Conservation (phyloP, 2,888 invertebrate genomes). For the Clitarchus hookeri region DNA sequence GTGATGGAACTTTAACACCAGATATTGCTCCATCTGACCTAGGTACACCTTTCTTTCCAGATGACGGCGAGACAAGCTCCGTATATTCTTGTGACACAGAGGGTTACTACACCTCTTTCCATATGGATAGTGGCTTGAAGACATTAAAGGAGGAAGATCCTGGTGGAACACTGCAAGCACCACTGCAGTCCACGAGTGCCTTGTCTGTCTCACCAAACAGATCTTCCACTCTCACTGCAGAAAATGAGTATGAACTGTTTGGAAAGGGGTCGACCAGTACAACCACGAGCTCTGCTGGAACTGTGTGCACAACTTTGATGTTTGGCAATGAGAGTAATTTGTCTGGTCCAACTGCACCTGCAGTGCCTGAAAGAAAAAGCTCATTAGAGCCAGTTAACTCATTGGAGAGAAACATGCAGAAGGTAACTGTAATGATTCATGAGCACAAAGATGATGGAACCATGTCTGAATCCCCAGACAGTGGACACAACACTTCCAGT, state of each 20-base stretch:
- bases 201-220: constrained; percentile 64
- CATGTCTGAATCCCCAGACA: constrained; percentile 71
- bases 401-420: constrained; percentile 50
- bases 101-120: constrained; percentile 97
- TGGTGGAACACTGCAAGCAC: constrained; percentile 66
- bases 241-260: constrained; percentile 88
- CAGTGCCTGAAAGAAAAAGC: constrained; percentile 82
- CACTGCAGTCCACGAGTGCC: constrained; percentile 71
- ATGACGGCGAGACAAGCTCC: constrained; percentile 61
- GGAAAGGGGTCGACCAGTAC: constrained; percentile 86
- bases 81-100: constrained; percentile 96
- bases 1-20: constrained; percentile 42
- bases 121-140: constrained; percentile 92
- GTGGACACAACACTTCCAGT: constrained; percentile 80
- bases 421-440: constrained; percentile 64
- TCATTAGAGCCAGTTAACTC: constrained; percentile 63
- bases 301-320: constrained; percentile 82
- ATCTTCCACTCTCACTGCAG: constrained; percentile 72
- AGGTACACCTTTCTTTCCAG: constrained; percentile 20
- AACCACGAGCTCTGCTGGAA: constrained; percentile 88
- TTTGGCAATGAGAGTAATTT: constrained; percentile 63
- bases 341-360: constrained; percentile 69
- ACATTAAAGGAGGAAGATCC: constrained; percentile 79
- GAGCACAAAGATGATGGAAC: constrained; percentile 40
- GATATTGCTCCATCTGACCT: constrained; percentile 33